Conservation (phyloP, 2,113 vertebrate species). For the Crypturellus undulatus region DNA sequence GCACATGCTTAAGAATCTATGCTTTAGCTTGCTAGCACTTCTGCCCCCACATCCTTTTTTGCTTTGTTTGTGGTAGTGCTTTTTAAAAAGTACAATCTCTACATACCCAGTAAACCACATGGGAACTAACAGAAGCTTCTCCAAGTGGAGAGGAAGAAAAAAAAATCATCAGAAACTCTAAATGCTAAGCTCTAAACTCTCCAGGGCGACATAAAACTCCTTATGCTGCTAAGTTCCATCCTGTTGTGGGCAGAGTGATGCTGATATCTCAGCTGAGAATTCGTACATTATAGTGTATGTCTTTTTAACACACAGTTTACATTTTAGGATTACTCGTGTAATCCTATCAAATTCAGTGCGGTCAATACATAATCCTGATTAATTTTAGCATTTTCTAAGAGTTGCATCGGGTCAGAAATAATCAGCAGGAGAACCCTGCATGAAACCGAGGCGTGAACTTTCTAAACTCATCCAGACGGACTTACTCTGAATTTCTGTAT, state of each 20-base stretch:
- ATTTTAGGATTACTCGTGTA: slow-evolving; percentile 7
- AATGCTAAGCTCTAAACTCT: not conserved
- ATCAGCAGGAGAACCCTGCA: not conserved
- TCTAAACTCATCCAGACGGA: not conserved
- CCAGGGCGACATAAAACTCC: slow-evolving; percentile 19
- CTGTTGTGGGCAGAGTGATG: not conserved
- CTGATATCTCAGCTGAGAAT: not conserved
- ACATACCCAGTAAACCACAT: not conserved
- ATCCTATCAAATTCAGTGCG: not conserved
- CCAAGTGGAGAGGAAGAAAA: no score
- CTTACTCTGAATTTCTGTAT: not conserved
- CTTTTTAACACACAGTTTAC: not conserved
- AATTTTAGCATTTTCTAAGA: not conserved
- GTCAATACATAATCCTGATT: not conserved
- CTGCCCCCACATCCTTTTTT: accelerated
- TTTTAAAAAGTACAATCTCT: not conserved
- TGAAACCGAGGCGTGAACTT: not conserved
- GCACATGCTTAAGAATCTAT: not conserved
- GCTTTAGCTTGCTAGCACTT: not conserved
- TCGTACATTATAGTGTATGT: not conserved
- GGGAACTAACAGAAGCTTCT: not conserved
- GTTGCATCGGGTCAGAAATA: not conserved
- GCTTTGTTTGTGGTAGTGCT: not conserved
- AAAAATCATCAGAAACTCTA: not conserved
- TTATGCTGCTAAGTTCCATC: not conserved